phyloP scores from a whole-genome alignment of 2,113 vertebrate genomes.

The Lethenteron reissneri region DNA sequence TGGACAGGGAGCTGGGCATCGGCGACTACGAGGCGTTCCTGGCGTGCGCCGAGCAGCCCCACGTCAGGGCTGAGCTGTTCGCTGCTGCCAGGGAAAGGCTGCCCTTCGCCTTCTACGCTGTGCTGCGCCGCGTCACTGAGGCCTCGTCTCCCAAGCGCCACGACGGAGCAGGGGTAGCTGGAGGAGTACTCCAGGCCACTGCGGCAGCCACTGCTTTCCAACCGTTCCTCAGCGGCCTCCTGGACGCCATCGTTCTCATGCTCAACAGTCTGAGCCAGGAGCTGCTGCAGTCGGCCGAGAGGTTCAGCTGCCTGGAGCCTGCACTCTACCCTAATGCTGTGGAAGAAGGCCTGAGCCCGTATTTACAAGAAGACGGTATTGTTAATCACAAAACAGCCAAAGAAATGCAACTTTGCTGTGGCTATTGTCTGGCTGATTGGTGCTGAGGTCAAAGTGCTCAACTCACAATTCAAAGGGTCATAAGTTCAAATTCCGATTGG shows the following conservation, averaged over 20 bases:
- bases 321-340: not conserved
- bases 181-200: not conserved
- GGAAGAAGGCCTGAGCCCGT: no score
- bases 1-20: slow-evolving; percentile 1
- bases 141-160: not conserved
- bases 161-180: not conserved
- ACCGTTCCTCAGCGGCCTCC: not conserved
- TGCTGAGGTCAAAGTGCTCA: no score
- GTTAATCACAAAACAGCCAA: no score
- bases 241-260: not conserved
- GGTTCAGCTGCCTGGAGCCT: slow-evolving; percentile 4
- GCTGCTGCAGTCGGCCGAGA: slow-evolving; percentile 1
- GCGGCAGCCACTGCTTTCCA: not conserved
- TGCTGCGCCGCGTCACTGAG: not conserved
- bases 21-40: not conserved
- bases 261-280: slow-evolving; percentile 1
- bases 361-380: no score
- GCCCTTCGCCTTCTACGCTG: slow-evolving; percentile 1
- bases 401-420: no score
- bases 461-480: no score
- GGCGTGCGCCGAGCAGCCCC: not conserved
- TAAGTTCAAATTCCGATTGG: no score
- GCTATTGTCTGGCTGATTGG: no score
- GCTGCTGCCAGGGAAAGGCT: not conserved
- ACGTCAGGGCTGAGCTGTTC: not conserved